A percentile compares a stretch with the other conserved stretches of the same genome.
Conservation (phyloP, 2,888 invertebrate genomes). For the Drosophila kambysellisi region DNA sequence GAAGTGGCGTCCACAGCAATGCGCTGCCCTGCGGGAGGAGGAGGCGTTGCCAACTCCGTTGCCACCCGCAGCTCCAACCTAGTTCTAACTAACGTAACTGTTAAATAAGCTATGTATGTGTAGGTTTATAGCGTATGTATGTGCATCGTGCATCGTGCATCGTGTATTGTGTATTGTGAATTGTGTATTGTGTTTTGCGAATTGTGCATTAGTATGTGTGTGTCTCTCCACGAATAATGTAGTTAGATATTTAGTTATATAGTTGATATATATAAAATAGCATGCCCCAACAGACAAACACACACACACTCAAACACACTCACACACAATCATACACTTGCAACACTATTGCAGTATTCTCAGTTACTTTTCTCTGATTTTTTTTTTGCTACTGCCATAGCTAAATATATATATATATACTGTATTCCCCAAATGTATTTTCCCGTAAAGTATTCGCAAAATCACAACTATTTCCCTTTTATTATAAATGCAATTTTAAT, state of each 20-base stretch:
- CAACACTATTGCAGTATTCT: constrained; percentile 72
- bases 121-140: constrained; percentile 32
- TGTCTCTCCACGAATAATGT: constrained; percentile 18
- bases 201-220: constrained; percentile 23
- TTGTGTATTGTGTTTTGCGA: constrained; percentile 34
- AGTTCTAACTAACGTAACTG: constrained; percentile 49
- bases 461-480: constrained; percentile 20
- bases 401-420: constrained; percentile 42
- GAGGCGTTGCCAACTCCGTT: constrained; percentile 7
- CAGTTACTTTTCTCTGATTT: constrained; percentile 47
- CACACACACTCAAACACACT: constrained; percentile 21
- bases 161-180: constrained; percentile 1
- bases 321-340: constrained; percentile 31
- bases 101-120: constrained; percentile 54
- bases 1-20: constrained; percentile 81
- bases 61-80: constrained; percentile 18
- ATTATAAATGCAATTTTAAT: constrained; percentile 27
- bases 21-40: constrained; percentile 73
- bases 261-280: constrained; percentile 18
- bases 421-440: constrained; percentile 58
- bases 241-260: constrained; percentile 18
- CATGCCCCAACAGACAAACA: constrained; percentile 20
- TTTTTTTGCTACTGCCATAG: constrained; percentile 74
- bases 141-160: constrained; percentile 24
- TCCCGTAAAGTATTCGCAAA: constrained; percentile 51